phyloP scores from a whole-genome alignment of 2,797 vertebrate species.

The Syndactyla subalaris region DNA sequence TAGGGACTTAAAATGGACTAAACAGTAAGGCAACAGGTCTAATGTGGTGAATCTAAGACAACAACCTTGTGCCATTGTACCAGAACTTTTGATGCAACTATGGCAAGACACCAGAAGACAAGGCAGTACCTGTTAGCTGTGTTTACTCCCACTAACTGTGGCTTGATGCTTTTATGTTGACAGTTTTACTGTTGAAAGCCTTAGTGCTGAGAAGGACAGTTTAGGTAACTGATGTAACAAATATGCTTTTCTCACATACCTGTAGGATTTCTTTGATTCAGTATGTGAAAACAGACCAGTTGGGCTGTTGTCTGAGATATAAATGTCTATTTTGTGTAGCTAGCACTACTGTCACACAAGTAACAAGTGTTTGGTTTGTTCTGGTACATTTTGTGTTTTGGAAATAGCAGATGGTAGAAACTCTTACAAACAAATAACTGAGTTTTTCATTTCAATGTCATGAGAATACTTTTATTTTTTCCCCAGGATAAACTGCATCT shows the following conservation, averaged over 20 bases:
- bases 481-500: not conserved
- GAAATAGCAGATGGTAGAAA: not conserved
- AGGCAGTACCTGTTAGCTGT: not conserved
- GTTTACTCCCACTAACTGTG: not conserved
- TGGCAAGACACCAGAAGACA: not conserved
- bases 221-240: not conserved
- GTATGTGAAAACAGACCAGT: not conserved
- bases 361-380: not conserved
- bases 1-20: not conserved
- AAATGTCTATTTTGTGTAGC: not conserved
- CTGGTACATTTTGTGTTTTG: not conserved
- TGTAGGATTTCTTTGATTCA: not conserved
- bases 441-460: not conserved
- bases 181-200: not conserved
- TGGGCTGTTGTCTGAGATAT: not conserved
- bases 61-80: not conserved
- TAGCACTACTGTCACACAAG: not conserved
- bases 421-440: not conserved
- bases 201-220: not conserved
- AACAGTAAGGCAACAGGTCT: not conserved
- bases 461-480: not conserved
- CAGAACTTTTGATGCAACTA: not conserved
- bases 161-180: not conserved
- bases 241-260: not conserved
- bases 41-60: not conserved